These are phyloP conservation scores for Thyatira batis DNA, from an alignment of 2,888 invertebrate genomes.

Conservation along the genomic window DNA sequence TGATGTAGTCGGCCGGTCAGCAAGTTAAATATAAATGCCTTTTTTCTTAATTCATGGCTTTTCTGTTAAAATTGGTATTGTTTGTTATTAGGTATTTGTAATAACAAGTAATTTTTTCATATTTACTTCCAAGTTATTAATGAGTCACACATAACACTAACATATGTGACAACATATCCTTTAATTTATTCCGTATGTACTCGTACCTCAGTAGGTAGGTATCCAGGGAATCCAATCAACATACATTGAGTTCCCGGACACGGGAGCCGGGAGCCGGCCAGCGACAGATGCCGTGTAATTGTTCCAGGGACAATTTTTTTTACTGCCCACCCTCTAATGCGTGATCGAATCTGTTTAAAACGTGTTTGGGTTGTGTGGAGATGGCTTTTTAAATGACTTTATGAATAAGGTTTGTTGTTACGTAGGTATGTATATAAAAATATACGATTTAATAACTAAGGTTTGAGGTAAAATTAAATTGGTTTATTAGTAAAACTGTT, in stretches of 20 bases:
- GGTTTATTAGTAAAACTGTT: no score
- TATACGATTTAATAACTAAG: no score
- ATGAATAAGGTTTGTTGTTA: no score
- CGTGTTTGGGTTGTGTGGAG: constrained; percentile 36
- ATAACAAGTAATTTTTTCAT: no score
- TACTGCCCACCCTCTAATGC: constrained; percentile 65
- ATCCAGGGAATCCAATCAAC: constrained; percentile 76
- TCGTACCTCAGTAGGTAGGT: constrained; percentile 36
- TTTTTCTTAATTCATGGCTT: no score
- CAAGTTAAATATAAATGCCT: no score
- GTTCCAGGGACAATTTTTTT: constrained; percentile 78
- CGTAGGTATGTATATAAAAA: no score
- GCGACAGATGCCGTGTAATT: constrained; percentile 80
- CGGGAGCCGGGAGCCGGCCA: constrained; percentile 22
- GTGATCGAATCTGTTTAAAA: constrained; percentile 75
- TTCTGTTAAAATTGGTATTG: no score
- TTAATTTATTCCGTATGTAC: constrained; percentile 47
- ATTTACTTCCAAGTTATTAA: neutral
- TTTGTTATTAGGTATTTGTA: no score
- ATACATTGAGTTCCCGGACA: constrained; percentile 60
- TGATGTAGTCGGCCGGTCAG: no score
- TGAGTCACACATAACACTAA: constrained; percentile 22
- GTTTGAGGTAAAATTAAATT: no score
- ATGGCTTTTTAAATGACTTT: constrained; percentile 21
- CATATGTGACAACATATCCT: constrained; percentile 44